Percentiles rank a stretch among this genome's conserved stretches.
These are phyloP conservation scores for Sinocyclocheilus anophthalmus DNA, from an alignment of 2,113 vertebrate genomes.

Conservation along the genomic window DNA sequence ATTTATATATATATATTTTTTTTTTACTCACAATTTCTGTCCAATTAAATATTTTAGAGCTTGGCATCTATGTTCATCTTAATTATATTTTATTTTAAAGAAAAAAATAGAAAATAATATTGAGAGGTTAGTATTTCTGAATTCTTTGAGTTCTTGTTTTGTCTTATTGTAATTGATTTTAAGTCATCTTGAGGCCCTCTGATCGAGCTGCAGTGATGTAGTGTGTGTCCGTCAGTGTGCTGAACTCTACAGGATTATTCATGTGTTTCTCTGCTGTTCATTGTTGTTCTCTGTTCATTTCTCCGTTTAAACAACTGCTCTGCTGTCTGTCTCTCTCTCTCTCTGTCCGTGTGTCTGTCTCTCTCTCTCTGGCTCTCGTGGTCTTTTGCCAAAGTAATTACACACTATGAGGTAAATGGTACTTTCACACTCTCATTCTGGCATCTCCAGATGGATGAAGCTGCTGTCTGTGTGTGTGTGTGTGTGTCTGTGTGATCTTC, in stretches of 20 bases:
- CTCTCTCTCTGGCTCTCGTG: conserved; percentile 36
- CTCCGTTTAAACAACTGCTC: conserved; percentile 4
- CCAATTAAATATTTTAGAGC: no score
- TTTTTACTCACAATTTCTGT: no score
- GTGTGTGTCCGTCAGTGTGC: conserved; percentile 65
- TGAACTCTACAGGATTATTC: conserved; percentile 52
- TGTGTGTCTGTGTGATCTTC: no score
- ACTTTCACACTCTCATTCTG: conserved; percentile 10
- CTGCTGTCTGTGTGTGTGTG: neutral
- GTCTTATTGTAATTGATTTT: neutral
- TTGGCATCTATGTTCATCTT: no score
- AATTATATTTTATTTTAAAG: no score
- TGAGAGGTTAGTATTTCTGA: neutral
- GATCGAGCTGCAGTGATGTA: no score
- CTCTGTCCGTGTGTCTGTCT: neutral
- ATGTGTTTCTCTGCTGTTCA: conserved; percentile 50
- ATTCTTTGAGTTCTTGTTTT: neutral
- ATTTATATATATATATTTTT: no score
- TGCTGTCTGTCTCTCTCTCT: neutral
- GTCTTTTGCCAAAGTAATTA: conserved; percentile 42
- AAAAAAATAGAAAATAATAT: no score
- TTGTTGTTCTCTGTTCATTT: conserved; percentile 11
- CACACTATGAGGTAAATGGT: conserved; percentile 37
- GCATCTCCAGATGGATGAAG: conserved; percentile 43
- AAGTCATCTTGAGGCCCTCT: no score